Conservation (phyloP, 2,888 invertebrate species). For the Synanthedon myopaeformis region DNA sequence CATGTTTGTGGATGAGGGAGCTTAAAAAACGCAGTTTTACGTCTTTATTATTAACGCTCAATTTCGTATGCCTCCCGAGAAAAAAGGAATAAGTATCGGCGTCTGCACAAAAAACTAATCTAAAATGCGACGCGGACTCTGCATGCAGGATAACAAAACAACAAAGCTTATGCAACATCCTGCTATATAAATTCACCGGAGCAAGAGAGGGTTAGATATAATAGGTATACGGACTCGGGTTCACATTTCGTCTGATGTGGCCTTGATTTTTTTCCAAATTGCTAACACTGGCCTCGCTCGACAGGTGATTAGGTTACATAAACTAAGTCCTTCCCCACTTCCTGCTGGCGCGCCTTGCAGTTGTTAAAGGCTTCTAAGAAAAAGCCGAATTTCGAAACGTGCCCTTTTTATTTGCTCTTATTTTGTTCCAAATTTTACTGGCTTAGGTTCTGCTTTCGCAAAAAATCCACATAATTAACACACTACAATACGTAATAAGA, state of each 20-base stretch:
- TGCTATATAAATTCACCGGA: slow-evolving; percentile 40
- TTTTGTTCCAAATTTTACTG: slow-evolving; percentile 42
- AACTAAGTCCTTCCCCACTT: slow-evolving; percentile 65
- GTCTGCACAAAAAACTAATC: slow-evolving; percentile 57
- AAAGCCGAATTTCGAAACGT: slow-evolving; percentile 52
- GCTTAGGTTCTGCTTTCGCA: slow-evolving; percentile 27
- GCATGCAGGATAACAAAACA: slow-evolving; percentile 59
- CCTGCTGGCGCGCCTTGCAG: slow-evolving; percentile 64
- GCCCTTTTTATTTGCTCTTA: slow-evolving; percentile 46
- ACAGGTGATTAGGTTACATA: slow-evolving; percentile 71
- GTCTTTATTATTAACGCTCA: slow-evolving; percentile 30
- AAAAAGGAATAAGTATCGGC: slow-evolving; percentile 27
- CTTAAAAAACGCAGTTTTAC: slow-evolving; percentile 13
- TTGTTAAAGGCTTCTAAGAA: slow-evolving; percentile 63
- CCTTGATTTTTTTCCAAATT: slow-evolving; percentile 62
- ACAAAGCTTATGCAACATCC: slow-evolving; percentile 69
- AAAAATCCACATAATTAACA: too few species aligned
- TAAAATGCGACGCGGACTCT: slow-evolving; percentile 54
- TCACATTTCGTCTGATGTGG: slow-evolving; percentile 46
- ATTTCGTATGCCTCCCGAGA: slow-evolving; percentile 28
- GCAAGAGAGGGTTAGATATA: slow-evolving; percentile 49
- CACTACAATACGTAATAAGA: too few species aligned
- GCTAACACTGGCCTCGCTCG: slow-evolving; percentile 46
- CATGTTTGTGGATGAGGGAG: background rate
- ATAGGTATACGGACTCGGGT: slow-evolving; percentile 34